phyloP scores from a whole-genome alignment of 2,888 invertebrate species.

The Villa cingulata region DNA sequence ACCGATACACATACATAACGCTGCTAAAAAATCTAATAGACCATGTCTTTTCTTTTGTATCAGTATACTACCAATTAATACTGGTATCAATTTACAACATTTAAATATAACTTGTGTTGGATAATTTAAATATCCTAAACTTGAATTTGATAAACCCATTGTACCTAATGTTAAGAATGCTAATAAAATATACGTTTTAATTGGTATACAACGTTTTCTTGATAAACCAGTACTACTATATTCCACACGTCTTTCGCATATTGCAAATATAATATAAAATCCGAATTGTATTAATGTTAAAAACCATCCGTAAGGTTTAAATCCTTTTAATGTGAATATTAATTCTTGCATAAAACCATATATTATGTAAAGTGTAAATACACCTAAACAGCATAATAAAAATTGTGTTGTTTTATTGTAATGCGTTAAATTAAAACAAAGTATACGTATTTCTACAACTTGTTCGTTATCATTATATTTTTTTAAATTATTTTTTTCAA shows the following conservation, averaged over 20 bases:
- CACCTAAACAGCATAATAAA: slow-evolving; percentile 57
- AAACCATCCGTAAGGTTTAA: slow-evolving; percentile 82
- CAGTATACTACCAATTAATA: slow-evolving; percentile 82
- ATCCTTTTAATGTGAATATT: slow-evolving; percentile 80
- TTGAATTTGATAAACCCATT: slow-evolving; percentile 91
- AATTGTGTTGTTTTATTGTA: slow-evolving; percentile 57
- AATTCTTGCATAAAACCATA: slow-evolving; percentile 89
- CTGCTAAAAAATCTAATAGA: slow-evolving; percentile 69
- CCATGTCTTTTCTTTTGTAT: slow-evolving; percentile 83
- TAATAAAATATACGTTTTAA: slow-evolving; percentile 63
- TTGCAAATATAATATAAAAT: slow-evolving; percentile 69
- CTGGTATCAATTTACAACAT: slow-evolving; percentile 93
- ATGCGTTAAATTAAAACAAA: slow-evolving; percentile 54
- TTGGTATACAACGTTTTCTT: slow-evolving; percentile 59
- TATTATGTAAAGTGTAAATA: slow-evolving; percentile 75
- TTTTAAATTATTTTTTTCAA: no score
- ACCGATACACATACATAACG: slow-evolving; percentile 75
- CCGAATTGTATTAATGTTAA: slow-evolving; percentile 84
- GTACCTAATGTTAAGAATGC: slow-evolving; percentile 84
- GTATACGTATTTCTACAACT: slow-evolving; percentile 41
- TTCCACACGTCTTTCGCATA: slow-evolving; percentile 49
- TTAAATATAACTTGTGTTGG: slow-evolving; percentile 97
- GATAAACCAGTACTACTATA: no score
- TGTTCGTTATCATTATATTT: slow-evolving; percentile 4
- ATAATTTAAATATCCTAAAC: slow-evolving; percentile 88